Percentiles rank a stretch among this genome's conserved stretches.
phyloP scores from a whole-genome alignment of 2,113 vertebrate genomes.

The Siphamia tubifer region DNA sequence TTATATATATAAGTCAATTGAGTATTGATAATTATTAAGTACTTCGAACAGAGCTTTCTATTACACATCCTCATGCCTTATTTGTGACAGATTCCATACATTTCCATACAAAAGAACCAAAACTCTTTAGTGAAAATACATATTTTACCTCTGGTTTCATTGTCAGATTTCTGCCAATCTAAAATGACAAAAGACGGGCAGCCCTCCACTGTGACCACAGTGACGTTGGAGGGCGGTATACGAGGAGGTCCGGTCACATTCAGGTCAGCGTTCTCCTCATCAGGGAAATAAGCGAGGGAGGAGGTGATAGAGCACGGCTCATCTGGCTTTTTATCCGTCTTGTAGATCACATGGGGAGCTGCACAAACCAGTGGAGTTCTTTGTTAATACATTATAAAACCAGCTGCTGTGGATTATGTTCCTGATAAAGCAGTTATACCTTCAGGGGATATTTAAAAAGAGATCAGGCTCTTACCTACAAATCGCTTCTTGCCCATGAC shows the following conservation, averaged over 20 bases:
- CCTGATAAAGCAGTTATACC: not conserved
- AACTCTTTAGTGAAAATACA: too few relatives aligned
- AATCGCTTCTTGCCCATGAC: conserved; percentile 88
- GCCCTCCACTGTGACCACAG: conserved; percentile 94
- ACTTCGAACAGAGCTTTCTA: too few relatives aligned
- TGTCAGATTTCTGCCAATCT: conserved; percentile 90
- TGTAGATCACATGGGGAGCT: conserved; percentile 93
- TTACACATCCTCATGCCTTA: too few relatives aligned
- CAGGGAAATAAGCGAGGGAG: conserved; percentile 86
- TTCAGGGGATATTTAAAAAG: not conserved
- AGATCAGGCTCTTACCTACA: conserved; percentile 79
- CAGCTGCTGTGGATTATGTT: not conserved
- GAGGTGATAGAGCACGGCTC: conserved; percentile 95
- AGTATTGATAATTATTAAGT: too few relatives aligned
- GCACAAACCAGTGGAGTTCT: not conserved
- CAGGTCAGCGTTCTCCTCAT: conserved; percentile 79
- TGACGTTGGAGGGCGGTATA: conserved; percentile 90
- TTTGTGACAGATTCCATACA: too few relatives aligned
- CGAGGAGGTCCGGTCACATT: conserved; percentile 85
- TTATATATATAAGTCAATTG: too few relatives aligned
- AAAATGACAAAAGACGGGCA: conserved; percentile 94
- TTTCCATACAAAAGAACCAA: too few relatives aligned
- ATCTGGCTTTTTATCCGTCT: conserved; percentile 87
- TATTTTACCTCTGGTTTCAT: conserved; percentile 89
- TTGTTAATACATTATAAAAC: too few relatives aligned